phyloP scores from a whole-genome alignment of 2,888 invertebrate genomes.

The Capitulum mitella region DNA sequence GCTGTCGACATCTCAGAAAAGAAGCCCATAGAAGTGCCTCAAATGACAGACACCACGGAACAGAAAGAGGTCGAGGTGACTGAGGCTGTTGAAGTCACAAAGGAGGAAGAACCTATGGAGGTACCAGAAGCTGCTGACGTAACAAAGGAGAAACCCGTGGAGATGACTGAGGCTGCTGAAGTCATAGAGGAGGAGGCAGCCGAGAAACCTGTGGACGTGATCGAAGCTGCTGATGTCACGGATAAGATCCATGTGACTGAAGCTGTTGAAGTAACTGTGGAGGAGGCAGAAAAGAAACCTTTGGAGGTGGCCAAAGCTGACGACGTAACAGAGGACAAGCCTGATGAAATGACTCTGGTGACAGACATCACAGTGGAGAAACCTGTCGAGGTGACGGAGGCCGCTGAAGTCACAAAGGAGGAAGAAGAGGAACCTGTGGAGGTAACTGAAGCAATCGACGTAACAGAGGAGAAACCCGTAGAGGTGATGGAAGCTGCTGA shows the following conservation, averaged over 20 bases:
- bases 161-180: not conserved
- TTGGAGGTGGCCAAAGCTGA: not conserved
- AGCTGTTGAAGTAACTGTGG: too few relatives aligned
- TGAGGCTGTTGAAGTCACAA: too few relatives aligned
- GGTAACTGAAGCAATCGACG: not conserved
- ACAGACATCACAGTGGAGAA: too few relatives aligned
- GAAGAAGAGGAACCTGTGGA: not conserved
- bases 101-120: not conserved
- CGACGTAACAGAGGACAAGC: not conserved
- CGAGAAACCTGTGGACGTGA: not conserved
- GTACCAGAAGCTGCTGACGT: not conserved
- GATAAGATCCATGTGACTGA: too few relatives aligned
- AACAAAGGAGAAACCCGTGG: not conserved
- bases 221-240: too few relatives aligned
- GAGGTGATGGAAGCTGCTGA: too few relatives aligned
- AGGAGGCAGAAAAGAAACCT: not conserved
- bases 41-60: conserved; percentile 12
- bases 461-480: not conserved
- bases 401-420: not conserved
- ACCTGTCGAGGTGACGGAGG: not conserved
- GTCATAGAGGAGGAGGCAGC: not conserved
- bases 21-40: not conserved
- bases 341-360: too few relatives aligned
- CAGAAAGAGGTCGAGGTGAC: not conserved
- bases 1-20: not conserved